Evolutionary conservation across 2,888 invertebrate species (phyloP).

Genomic region (Stictocephala bisonia): DNA sequence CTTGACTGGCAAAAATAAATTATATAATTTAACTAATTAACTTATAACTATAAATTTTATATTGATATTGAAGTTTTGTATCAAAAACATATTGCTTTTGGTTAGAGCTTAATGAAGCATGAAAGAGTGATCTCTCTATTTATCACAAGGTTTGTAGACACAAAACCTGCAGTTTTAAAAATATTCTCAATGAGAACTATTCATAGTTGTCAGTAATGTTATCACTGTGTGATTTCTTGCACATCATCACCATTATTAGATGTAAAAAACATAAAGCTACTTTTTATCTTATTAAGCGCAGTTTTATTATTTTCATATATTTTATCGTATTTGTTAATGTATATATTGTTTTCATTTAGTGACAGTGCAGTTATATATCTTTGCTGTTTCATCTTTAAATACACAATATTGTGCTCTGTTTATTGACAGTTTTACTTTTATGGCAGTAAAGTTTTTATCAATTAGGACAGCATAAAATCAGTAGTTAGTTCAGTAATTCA

Average conservation of each 20-base stretch:
- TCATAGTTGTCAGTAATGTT: too few species aligned
- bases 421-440: background rate
- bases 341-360: slow-evolving; percentile 2
- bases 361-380: too few species aligned
- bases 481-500: too few species aligned
- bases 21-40: slow-evolving; percentile 8
- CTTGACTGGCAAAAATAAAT: slow-evolving; percentile 1
- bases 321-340: slow-evolving; percentile 19
- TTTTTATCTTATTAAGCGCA: slow-evolving; percentile 1
- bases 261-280: background rate
- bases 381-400: slow-evolving; percentile 6
- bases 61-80: slow-evolving; percentile 1
- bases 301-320: slow-evolving; percentile 14
- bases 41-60: background rate
- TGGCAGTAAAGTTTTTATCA: background rate
- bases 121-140: background rate
- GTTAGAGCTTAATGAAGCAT: background rate
- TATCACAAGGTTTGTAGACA: background rate
- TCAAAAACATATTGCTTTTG: too few species aligned
- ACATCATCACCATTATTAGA: slow-evolving; percentile 23
- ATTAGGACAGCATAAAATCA: background rate
- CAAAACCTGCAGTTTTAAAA: too few species aligned
- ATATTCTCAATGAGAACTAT: too few species aligned
- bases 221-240: too few species aligned
- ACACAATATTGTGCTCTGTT: background rate